Percentiles rank a stretch among this genome's conserved stretches.
Conservation (phyloP, 2,888 invertebrate genomes). For the Lasioglossum villosulum region DNA sequence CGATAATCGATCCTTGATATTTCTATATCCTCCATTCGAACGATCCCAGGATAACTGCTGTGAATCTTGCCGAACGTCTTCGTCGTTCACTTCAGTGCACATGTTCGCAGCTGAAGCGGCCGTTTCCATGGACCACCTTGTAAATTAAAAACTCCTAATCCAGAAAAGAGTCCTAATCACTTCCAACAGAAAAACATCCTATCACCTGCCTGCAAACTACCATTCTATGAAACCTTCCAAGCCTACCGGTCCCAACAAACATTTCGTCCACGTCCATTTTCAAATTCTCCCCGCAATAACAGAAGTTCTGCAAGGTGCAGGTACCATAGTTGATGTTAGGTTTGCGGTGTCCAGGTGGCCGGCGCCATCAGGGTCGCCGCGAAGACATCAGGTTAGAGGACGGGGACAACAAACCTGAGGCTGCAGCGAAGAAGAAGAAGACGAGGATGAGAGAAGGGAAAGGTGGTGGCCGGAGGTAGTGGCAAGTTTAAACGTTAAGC, state of each 20-base stretch:
- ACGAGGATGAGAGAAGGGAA: slow-evolving; percentile 1
- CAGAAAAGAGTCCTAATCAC: neutral
- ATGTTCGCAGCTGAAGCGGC: too few relatives aligned
- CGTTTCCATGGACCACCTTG: neutral
- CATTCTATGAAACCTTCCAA: neutral
- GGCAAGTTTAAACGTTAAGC: slow-evolving; percentile 64
- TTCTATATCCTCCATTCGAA: neutral
- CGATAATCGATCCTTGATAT: slow-evolving; percentile 8
- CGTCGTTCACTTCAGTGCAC: too few relatives aligned
- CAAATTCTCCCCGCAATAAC: neutral
- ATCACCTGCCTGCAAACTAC: slow-evolving; percentile 1
- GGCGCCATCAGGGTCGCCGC: slow-evolving; percentile 42
- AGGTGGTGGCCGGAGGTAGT: neutral
- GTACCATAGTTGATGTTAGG: neutral
- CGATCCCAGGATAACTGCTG: neutral
- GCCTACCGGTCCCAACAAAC: neutral
- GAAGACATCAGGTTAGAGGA: neutral
- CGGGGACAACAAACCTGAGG: neutral
- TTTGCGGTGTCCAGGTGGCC: slow-evolving; percentile 41
- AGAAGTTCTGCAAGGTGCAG: neutral
- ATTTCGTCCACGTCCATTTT: neutral
- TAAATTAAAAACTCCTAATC: neutral
- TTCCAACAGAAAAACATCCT: neutral
- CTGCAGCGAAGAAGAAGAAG: neutral
- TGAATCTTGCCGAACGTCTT: neutral